Conservation (phyloP, 2,113 vertebrate genomes). For the Falco punctatus region DNA sequence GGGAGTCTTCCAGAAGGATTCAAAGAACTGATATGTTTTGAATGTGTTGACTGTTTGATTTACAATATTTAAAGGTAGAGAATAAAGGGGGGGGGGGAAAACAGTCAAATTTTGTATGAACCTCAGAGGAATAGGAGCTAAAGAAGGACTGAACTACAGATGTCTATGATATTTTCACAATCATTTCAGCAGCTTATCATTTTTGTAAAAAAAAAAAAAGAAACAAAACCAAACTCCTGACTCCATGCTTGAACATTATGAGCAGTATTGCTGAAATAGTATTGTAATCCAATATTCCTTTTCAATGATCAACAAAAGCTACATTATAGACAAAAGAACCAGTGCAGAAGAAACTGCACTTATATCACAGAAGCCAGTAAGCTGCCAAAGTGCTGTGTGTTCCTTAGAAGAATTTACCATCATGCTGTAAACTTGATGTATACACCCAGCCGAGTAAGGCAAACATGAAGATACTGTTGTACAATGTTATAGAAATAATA, state of each 20-base stretch:
- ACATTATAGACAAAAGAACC: background rate
- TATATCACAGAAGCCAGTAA: background rate
- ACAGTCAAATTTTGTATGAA: background rate
- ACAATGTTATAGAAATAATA: background rate
- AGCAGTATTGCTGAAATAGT: background rate
- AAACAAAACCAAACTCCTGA: background rate
- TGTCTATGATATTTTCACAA: background rate
- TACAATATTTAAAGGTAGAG: slow-evolving; percentile 52
- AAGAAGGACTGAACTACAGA: background rate
- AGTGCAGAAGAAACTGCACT: background rate
- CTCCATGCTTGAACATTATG: background rate
- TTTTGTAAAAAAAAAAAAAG: background rate
- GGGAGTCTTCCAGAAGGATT: slow-evolving; percentile 49
- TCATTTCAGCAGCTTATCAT: background rate
- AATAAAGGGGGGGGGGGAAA: background rate
- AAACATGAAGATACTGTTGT: background rate
- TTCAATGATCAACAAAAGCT: background rate
- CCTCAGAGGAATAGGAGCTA: background rate
- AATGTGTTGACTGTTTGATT: slow-evolving; percentile 36
- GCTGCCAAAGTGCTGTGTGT: background rate
- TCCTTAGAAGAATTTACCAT: background rate
- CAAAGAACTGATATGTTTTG: slow-evolving; percentile 44
- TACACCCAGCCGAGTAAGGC: background rate
- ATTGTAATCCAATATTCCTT: background rate
- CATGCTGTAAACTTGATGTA: background rate